Base-by-base conservation (phyloP, 2,888 invertebrate species). In the Neria commutata region DNA sequence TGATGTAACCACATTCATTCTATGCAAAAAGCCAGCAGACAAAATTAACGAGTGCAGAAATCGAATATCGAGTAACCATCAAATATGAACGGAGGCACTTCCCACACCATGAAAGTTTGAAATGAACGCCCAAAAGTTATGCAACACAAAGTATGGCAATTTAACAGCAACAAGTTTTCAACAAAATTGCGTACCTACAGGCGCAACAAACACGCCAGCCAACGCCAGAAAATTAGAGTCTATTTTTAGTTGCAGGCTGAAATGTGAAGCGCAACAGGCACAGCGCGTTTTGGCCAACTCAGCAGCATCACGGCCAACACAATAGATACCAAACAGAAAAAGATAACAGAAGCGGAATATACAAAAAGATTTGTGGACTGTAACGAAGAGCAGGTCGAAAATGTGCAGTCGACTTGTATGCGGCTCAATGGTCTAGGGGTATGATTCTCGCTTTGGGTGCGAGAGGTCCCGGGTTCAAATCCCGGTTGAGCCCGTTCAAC, bases 401-500 rank as follows among this genome's bases (percentile, higher is more conserved):
- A 42, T 14, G n/a, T 14, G 21, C 42, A 21, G 4, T 19, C 14
- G 21, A 19, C 17, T 19, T 19, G 26, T 66, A 75, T 48, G 77
- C 56, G 78, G 78, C 78, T 78, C 78, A 78, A 79, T 78, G 78
- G 78, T 78, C 78, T 78, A 78, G 78, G 77, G 79, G 78, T 76
- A 78, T 78, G 78, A 78, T 78, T 79, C 77, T 79, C 78, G 78
- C 78, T 78, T 78, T 77, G 78, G 79, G 78, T 78, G 78, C 79
- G 78, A 79, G 78, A 79, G 78, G 79, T 78, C 78, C 78, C 78
- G 78, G 78, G 79, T 78, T 78, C 78, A 79, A 78, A 78, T 79
- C 79, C 79, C 79, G 78, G 78, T 78, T 78, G 78, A 78, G 79
- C 78, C 78, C 79, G 56, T 56, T 16, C 2, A 21, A 33, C 16